Base-by-base conservation (phyloP, 2,797 vertebrate genomes). In the Gymnoscopelus microlampas region DNA sequence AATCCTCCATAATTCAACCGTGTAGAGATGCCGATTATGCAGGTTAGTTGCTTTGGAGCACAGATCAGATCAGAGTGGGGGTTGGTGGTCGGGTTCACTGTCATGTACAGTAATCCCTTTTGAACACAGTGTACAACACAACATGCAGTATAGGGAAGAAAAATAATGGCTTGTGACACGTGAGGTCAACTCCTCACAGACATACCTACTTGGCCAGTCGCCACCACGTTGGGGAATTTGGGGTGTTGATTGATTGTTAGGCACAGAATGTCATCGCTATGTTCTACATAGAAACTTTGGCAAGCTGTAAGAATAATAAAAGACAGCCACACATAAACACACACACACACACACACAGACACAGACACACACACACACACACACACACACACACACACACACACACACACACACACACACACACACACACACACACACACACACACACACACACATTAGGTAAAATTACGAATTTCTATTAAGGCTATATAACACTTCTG, bases 121-220 rank as follows among this genome's bases (percentile, higher is more conserved):
- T 44, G 39, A 44, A 67, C 10, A 77, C 32, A 60, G 29, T 11
- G 47, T 23, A 50, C 47, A 39, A 11, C 62, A 78, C 66, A 64
- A 60, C 65, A 70, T 50, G 53, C 56, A 63, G 67, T 6, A 81
- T 24, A 70, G 53, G 5, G 64, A 64, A 60, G 71, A 74, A 26
- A 79, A 56, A 79, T 72, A 63, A 68, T 58, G 58, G 73, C 67
- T 69, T 83, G 39, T 73, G 79, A 88, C 80, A 73, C 80, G 76
- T 74, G 83, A 84, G 75, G 82, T 80, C 82, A 64, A 82, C 78
- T 47, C 91, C 82, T 85, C 77, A 95, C 94, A 96, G 95, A 98
- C 98, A 96, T 98, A 99, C 98, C 98, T 97, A 99, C 97, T 99
- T 99, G 98, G 95, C 98, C 98, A 92, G 98, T 99, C 94, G 98